These are phyloP conservation scores for Eupithecia vulgata DNA, from an alignment of 2,888 invertebrate species.

Conservation along the genomic window DNA sequence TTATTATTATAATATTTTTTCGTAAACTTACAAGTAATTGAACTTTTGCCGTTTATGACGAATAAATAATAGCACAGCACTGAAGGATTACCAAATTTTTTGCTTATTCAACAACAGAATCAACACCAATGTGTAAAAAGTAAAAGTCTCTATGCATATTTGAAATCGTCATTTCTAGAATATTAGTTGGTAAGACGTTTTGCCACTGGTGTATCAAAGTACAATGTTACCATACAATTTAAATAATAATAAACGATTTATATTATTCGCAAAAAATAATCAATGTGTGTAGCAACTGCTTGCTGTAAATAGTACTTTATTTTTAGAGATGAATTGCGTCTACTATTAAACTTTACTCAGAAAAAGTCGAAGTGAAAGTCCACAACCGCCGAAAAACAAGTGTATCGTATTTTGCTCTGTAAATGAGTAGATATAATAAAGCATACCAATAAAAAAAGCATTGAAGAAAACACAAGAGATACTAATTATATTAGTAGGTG, in stretches of 20 bases:
- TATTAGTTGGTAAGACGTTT: neutral
- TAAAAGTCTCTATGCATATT: neutral
- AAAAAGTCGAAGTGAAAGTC: neutral
- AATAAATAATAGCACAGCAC: neutral
- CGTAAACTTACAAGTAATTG: neutral
- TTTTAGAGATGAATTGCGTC: neutral
- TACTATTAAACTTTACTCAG: neutral
- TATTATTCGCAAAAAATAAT: slow-evolving; percentile 41
- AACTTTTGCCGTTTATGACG: neutral
- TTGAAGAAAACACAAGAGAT: too few relatives aligned
- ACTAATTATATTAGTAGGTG: neutral
- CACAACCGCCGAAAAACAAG: neutral
- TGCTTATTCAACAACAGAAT: too few relatives aligned
- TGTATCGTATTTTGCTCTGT: neutral
- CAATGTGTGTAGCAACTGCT: slow-evolving; percentile 35
- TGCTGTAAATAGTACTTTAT: slow-evolving; percentile 49
- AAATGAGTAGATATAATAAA: too few relatives aligned
- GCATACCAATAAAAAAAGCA: too few relatives aligned
- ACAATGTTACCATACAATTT: slow-evolving; percentile 55
- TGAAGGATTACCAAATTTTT: neutral
- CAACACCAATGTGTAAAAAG: neutral
- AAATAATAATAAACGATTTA: slow-evolving; percentile 46
- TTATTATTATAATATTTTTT: neutral
- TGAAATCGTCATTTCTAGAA: neutral
- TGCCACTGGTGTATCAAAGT: slow-evolving; percentile 38